Base-by-base conservation (phyloP, 2,888 invertebrate species). In the Callosobruchus maculatus region DNA sequence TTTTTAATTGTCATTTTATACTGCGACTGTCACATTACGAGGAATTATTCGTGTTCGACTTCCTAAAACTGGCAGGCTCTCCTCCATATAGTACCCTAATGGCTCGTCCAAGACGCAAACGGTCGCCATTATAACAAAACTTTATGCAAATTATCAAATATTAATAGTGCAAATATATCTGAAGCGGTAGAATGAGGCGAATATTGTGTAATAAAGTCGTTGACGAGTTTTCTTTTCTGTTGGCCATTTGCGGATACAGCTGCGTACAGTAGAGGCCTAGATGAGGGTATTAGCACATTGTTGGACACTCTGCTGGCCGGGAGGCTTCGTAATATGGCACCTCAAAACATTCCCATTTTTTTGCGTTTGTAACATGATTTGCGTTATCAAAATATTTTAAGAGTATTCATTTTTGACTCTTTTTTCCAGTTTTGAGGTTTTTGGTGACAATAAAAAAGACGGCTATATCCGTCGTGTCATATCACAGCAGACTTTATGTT, bases 131-230 rank as follows among this genome's bases (percentile, higher is more conserved):
- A 74, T 74, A 74, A 73, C 75, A 74, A 77, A 76, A 75, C 73
- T 73, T 74, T 74, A 78, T 77, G 76, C 73, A 75, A 75, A 77
- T 74, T 74, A 74, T 74, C 76, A 76, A 77, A 78, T 77, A 77
- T 77, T 70, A 76, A 74, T 76, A 69, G 77, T 75, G 72, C 76
- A 77, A 77, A 74, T 77, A 68, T 68, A 21, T 68, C 22, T 5
- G 21, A 20, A 68, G 9, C 20, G 20, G 68, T 20, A 20, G 20
- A 68, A 70, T 74, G 74, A 66, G 74, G 74, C 73, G 73, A 71
- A 73, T 73, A 76, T 74, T 49, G 70, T 68, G 74, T 74, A 70
- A 73, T 76, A 76, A 72, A 76, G 74, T 71, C 71, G 72, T 71
- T 72, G 67, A 76, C 75, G 71, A 75, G 75, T 75, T 78, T 77